Evolutionary conservation across 2,113 vertebrate genomes (phyloP), one percentile per base, ranked within the genome.

Genomic region (Antigone vipio): DNA sequence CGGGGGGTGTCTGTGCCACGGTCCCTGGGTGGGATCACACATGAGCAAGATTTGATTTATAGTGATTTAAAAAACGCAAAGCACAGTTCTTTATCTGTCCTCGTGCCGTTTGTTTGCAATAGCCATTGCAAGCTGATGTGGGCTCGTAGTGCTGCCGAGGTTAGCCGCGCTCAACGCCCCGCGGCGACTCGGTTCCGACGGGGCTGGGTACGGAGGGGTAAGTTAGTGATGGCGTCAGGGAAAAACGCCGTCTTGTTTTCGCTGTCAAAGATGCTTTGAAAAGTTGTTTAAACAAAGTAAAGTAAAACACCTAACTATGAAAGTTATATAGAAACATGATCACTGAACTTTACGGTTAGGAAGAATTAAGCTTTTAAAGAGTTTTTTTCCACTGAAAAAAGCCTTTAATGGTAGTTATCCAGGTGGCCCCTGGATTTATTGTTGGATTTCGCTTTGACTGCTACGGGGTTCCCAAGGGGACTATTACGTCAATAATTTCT

Each of bases 381-480:
- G 78, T 95, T 95, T 95, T 89, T 94, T 97, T 89, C 94, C 95
- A 89, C 91, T 95, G 79, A 97, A 97, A 87, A 97, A 96, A 79
- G 96, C 85, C 96, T 97, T 98, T 97, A 97, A 96, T 88, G 35
- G 94, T 95, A 87, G 92, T 98, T 96, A 96, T 97, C 97, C 98
- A 98, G 98, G 98, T 98, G 97, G 98, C 97, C 98, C 96, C 98
- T 94, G 94, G 97, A 97, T 98, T 98, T 98, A 98, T 97, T 98
- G 98, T 97, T 97, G 97, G 96, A 96, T 98, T 97, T 98, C 76
- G 58, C 97, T 97, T 97, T 97, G 97, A 97, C 98, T 98, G 97
- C 94, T 97, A 69, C 32, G 96, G 77, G 80, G 77, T 92, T 96
- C 98, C 97, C 98, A 89, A 94, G 96, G 97, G 98, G 92, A 95